A percentile compares a stretch with the other conserved stretches of the same genome.
Evolutionary conservation across 2,113 vertebrate genomes (phyloP).

Genomic region (Ramphastos sulfuratus): DNA sequence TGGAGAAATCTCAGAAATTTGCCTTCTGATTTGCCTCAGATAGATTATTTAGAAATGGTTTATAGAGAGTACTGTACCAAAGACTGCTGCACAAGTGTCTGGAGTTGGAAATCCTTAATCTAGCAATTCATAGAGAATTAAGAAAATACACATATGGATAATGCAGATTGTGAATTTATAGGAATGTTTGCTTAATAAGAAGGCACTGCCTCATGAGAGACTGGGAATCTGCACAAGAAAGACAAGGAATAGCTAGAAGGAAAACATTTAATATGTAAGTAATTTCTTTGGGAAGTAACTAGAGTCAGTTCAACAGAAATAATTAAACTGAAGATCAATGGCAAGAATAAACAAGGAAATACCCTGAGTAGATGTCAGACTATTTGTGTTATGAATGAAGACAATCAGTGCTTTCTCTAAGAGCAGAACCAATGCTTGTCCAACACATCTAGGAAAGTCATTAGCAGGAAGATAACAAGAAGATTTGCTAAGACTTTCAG

Average conservation of each 20-base stretch:
- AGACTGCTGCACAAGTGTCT: not conserved
- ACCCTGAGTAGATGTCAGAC: not conserved
- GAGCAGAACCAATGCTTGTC: not conserved
- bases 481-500: not conserved
- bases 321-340: constrained; percentile 18
- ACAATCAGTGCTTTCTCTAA: not conserved
- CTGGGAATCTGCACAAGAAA: not conserved
- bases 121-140: constrained; percentile 9
- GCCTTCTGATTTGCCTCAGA: not conserved
- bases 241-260: constrained; percentile 24
- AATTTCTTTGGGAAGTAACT: constrained; percentile 21
- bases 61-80: not conserved
- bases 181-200: not conserved
- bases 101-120: not conserved
- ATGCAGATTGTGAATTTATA: not conserved
- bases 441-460: not conserved
- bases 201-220: not conserved
- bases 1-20: not conserved
- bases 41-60: not conserved
- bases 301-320: not conserved
- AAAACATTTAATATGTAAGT: constrained; percentile 5
- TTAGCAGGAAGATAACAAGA: not conserved
- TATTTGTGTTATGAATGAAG: not conserved
- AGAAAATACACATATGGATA: constrained; percentile 30
- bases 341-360: constrained; percentile 31